Evolutionary conservation across 1,140 invertebrate genomes (phyloP).

Genomic region (Tetramorium alpestre): DNA sequence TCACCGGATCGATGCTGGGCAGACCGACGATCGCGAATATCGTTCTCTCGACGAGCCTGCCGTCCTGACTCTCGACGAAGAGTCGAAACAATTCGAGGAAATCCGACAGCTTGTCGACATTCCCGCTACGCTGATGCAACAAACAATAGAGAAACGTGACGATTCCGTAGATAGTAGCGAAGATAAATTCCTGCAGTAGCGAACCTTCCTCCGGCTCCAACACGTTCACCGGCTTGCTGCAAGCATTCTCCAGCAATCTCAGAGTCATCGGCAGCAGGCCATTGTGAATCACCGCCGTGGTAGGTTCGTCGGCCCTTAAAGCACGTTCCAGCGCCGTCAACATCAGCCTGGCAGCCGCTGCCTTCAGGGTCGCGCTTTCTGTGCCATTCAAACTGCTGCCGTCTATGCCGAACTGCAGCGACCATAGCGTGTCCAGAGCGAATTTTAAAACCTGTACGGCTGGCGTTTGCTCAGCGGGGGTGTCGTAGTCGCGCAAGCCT

Average conservation of each 20-base stretch:
- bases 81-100: slow-evolving; percentile 88
- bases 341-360: slow-evolving; percentile 87
- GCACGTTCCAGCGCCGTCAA: slow-evolving; percentile 87
- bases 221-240: slow-evolving; percentile 73
- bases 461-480: slow-evolving; percentile 86
- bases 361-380: slow-evolving; percentile 85
- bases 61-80: slow-evolving; percentile 87
- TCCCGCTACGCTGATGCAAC: slow-evolving; percentile 86
- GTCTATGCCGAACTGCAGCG: slow-evolving; percentile 87
- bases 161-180: slow-evolving; percentile 87
- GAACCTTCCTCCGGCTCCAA: slow-evolving; percentile 79
- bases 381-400: slow-evolving; percentile 69
- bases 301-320: slow-evolving; percentile 86
- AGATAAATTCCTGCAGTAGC: slow-evolving; percentile 87
- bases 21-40: slow-evolving; percentile 87
- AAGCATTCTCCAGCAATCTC: slow-evolving; percentile 87
- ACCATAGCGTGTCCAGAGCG: slow-evolving; percentile 87
- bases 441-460: slow-evolving; percentile 88
- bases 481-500: slow-evolving; percentile 87
- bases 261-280: slow-evolving; percentile 88
- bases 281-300: slow-evolving; percentile 87
- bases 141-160: slow-evolving; percentile 88
- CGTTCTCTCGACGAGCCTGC: slow-evolving; percentile 87
- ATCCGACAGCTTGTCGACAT: slow-evolving; percentile 86
- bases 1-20: slow-evolving; percentile 81